Conservation (phyloP, 30 jellyfish, hydroid and myxozoan species). For the Aurelia aurita region DNA sequence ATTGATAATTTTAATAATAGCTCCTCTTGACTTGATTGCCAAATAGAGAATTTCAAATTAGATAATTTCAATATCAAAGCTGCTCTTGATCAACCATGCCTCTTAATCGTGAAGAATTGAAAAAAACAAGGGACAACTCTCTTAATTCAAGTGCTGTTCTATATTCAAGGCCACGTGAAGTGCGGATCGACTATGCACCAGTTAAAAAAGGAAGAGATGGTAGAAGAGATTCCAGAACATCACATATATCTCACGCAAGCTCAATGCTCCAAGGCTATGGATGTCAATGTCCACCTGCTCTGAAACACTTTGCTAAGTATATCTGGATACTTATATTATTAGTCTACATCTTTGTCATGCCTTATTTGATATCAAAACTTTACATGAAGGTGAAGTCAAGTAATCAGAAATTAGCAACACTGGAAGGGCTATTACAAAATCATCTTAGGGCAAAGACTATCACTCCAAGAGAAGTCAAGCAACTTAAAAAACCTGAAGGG, state of each 20-base stretch:
- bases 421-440: constrained; percentile 34
- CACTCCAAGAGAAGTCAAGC: constrained; percentile 10
- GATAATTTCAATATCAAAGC: neutral
- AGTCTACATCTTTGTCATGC: constrained; percentile 82
- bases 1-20: neutral
- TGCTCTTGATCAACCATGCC: constrained; percentile 16
- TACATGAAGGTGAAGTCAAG: constrained; percentile 38
- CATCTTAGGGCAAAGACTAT: neutral
- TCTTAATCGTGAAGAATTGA: constrained; percentile 48
- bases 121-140: constrained; percentile 48
- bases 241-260: constrained; percentile 71
- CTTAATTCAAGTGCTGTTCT: constrained; percentile 69
- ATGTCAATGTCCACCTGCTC: constrained; percentile 82
- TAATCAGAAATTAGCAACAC: constrained; percentile 19
- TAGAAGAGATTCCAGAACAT: constrained; percentile 58
- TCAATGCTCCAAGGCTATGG: constrained; percentile 78
- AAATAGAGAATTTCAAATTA: neutral
- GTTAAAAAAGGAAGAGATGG: constrained; percentile 56
- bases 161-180: constrained; percentile 69
- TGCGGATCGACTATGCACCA: constrained; percentile 73
- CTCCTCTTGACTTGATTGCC: neutral
- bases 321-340: constrained; percentile 77
- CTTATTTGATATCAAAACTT: constrained; percentile 65
- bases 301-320: constrained; percentile 71
- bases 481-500: neutral